Evolutionary conservation across 1,140 invertebrate genomes (phyloP).

Genomic region (Drosophila pseudoananassae): DNA sequence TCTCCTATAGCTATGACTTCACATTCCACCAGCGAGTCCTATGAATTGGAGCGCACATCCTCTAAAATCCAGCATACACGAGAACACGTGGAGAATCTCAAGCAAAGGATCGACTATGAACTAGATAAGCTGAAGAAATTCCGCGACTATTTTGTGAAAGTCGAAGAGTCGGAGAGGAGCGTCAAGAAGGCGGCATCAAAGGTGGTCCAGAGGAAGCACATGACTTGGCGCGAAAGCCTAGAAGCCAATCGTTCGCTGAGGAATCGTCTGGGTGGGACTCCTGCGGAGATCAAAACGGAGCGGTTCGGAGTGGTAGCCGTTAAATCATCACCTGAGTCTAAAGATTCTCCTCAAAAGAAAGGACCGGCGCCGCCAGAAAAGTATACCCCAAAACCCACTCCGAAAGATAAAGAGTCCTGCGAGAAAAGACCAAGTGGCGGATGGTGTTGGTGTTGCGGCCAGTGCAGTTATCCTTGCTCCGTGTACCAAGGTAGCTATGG

Average conservation of each 20-base stretch:
- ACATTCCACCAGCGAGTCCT: not conserved
- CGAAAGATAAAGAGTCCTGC: no score
- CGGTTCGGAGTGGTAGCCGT: not conserved
- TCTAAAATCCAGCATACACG: slow-evolving; percentile 24
- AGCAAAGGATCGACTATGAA: slow-evolving; percentile 44
- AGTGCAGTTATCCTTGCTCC: not conserved
- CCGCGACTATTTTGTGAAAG: slow-evolving; percentile 2
- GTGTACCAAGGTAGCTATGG: not conserved
- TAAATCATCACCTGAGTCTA: not conserved
- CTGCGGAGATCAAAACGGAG: not conserved
- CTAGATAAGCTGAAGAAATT: slow-evolving; percentile 41
- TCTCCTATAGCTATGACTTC: no score
- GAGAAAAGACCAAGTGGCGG: slow-evolving; percentile 7
- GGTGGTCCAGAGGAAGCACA: not conserved
- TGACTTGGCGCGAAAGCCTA: slow-evolving; percentile 11
- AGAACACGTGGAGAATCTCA: slow-evolving; percentile 17
- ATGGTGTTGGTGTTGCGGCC: slow-evolving; percentile 3
- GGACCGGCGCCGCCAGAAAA: not conserved
- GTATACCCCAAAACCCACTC: not conserved
- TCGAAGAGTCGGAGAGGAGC: not conserved
- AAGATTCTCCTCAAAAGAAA: no score
- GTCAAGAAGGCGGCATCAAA: not conserved
- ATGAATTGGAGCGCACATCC: not conserved
- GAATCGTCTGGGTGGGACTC: not conserved
- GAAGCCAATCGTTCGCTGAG: not conserved